phyloP scores from a whole-genome alignment of 2,113 vertebrate species.

The Rostratula benghalensis region DNA sequence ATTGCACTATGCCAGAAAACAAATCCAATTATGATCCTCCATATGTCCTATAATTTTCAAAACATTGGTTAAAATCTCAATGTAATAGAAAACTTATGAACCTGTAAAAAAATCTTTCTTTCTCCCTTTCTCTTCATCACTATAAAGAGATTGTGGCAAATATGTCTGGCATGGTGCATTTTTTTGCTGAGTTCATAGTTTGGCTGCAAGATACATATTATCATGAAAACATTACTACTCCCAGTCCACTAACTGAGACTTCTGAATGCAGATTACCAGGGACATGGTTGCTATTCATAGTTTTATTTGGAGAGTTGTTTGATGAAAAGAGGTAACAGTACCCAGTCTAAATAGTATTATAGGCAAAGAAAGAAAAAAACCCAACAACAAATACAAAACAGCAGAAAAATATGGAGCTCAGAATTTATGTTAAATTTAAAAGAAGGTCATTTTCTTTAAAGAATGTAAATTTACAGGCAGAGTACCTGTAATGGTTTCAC shows the following conservation, averaged over 20 bases:
- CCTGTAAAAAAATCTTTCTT: neutral
- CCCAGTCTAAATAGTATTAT: neutral
- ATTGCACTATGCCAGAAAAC: neutral
- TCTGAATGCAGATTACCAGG: neutral
- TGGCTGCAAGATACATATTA: neutral
- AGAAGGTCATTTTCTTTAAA: neutral
- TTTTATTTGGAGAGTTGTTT: neutral
- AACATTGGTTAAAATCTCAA: neutral
- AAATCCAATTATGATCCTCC: neutral
- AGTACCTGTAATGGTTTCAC: neutral
- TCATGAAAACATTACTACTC: neutral
- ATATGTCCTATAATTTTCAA: neutral
- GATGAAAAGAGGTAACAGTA: neutral
- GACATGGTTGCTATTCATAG: neutral
- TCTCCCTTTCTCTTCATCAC: neutral
- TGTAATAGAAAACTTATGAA: neutral
- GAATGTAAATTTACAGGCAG: neutral
- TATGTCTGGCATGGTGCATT: fast-evolving
- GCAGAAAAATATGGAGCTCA: neutral
- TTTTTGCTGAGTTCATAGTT: neutral
- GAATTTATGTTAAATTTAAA: neutral
- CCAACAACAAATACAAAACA: neutral
- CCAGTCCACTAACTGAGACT: neutral
- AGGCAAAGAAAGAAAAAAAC: neutral
- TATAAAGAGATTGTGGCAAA: neutral